These are phyloP conservation scores for Daubentonia madagascariensis DNA, from an alignment of 2,113 vertebrate genomes.

Conservation along the genomic window DNA sequence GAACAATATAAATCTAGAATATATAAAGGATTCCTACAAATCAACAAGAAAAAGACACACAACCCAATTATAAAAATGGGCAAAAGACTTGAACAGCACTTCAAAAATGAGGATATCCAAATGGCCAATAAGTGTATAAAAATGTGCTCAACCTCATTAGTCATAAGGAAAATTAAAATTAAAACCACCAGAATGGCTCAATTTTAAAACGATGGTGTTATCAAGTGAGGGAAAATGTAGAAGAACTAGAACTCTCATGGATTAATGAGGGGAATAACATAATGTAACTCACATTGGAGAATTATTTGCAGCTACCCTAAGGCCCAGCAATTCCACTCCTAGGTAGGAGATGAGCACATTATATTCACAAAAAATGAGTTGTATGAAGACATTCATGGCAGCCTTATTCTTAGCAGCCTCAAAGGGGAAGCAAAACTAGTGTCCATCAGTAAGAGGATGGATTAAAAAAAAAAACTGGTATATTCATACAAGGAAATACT, in stretches of 20 bases:
- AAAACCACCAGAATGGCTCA: background rate
- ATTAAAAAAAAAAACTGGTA: background rate
- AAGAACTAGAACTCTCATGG: accelerated
- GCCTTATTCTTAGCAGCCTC: background rate
- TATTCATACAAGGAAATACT: background rate
- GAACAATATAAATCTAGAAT: background rate
- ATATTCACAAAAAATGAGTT: background rate
- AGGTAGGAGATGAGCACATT: background rate
- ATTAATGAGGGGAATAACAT: background rate
- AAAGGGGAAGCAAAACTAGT: background rate
- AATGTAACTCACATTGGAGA: too few relatives aligned
- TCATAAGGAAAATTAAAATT: background rate
- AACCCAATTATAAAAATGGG: background rate
- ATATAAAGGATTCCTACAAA: background rate
- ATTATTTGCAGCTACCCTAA: background rate
- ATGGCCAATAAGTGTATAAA: background rate
- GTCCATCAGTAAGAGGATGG: background rate
- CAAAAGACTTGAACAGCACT: background rate
- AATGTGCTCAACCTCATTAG: background rate
- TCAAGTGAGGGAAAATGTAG: too few relatives aligned
- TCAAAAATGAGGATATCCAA: background rate
- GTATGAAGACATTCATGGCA: background rate
- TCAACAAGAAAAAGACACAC: background rate
- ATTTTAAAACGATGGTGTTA: background rate
- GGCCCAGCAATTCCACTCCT: background rate